These are phyloP conservation scores for Epicampocera succincta DNA, from an alignment of 2,888 invertebrate genomes.

Conservation along the genomic window DNA sequence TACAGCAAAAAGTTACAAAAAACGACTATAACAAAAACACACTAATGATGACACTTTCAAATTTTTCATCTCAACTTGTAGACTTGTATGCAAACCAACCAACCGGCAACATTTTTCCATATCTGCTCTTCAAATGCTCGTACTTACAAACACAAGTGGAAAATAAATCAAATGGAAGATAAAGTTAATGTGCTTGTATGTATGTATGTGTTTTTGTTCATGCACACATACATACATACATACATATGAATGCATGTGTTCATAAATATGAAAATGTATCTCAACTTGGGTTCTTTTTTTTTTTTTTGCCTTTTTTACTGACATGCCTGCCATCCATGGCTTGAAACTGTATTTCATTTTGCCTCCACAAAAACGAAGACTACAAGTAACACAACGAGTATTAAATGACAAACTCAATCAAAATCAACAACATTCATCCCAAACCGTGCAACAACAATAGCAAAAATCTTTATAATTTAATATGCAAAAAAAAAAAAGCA, in stretches of 20 bases:
- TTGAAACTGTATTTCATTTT: slow-evolving; percentile 20
- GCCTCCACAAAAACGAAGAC: slow-evolving; percentile 29
- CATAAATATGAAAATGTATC: background rate
- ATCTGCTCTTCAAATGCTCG: background rate
- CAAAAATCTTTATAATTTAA: slow-evolving; percentile 48
- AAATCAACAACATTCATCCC: slow-evolving; percentile 40
- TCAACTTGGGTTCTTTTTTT: background rate
- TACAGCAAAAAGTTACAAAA: slow-evolving; percentile 1
- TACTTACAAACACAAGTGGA: slow-evolving; percentile 4
- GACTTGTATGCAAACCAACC: slow-evolving; percentile 21
- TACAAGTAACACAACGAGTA: slow-evolving; percentile 27
- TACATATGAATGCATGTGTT: background rate
- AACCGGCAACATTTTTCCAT: slow-evolving; percentile 37
- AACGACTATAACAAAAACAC: too few species aligned
- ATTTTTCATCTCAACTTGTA: slow-evolving; percentile 55
- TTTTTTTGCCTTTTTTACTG: background rate
- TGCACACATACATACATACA: background rate
- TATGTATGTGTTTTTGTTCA: background rate
- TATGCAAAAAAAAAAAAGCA: slow-evolving; percentile 6
- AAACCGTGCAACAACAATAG: slow-evolving; percentile 22
- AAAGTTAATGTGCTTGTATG: slow-evolving; percentile 14
- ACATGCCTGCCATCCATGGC: slow-evolving; percentile 1
- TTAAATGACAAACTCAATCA: slow-evolving; percentile 59
- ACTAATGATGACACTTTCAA: slow-evolving; percentile 69
- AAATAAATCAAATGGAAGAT: slow-evolving; percentile 63